These are phyloP conservation scores for Bombus ignitus DNA, from an alignment of 1,140 invertebrate species.

Conservation along the genomic window DNA sequence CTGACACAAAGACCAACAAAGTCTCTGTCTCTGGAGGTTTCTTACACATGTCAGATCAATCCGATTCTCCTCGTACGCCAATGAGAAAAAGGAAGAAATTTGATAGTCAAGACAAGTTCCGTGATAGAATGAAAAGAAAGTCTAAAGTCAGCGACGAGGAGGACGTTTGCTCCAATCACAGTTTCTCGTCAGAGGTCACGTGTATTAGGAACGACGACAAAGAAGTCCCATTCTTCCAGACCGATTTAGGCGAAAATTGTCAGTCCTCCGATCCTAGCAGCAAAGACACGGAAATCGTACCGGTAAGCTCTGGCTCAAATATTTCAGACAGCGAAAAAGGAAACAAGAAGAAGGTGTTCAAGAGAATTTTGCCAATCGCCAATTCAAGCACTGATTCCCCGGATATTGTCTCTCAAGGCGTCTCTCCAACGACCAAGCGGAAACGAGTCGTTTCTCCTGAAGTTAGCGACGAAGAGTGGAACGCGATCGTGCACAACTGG, in stretches of 20 bases:
- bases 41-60: neutral
- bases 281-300: neutral
- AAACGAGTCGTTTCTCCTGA: constrained; percentile 5
- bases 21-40: neutral
- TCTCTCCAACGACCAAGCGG: neutral
- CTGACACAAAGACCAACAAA: rapidly evolving
- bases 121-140: neutral
- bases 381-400: neutral
- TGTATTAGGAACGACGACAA: neutral
- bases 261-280: neutral
- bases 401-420: rapidly evolving
- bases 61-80: too few relatives aligned
- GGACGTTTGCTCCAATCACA: neutral
- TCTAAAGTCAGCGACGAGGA: neutral
- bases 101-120: neutral
- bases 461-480: neutral
- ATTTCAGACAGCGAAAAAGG: too few relatives aligned
- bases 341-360: neutral
- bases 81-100: too few relatives aligned
- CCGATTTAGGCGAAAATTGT: neutral
- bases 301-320: neutral
- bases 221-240: neutral
- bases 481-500: constrained; percentile 2
- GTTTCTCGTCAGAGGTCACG: neutral
- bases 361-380: neutral